These are phyloP conservation scores for Drosophila maculinotata DNA, from an alignment of 2,888 invertebrate genomes.

Conservation along the genomic window DNA sequence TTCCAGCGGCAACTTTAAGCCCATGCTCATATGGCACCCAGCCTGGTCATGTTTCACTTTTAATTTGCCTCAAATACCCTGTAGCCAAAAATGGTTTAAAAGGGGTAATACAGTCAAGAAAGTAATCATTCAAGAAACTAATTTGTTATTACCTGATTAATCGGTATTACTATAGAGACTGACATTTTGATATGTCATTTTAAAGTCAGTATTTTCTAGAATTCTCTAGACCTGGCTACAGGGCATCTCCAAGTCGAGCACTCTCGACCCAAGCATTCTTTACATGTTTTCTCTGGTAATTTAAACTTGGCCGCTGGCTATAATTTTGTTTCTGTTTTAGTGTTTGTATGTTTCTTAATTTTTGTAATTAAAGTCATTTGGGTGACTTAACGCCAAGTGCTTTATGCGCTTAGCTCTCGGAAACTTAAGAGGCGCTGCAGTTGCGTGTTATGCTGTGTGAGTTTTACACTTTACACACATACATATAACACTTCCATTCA, in stretches of 20 bases:
- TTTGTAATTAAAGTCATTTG: constrained; percentile 70
- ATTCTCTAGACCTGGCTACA: background rate
- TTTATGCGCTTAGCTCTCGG: constrained; percentile 28
- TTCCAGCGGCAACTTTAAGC: constrained; percentile 55
- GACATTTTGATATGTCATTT: too few species aligned
- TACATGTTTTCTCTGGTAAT: constrained; percentile 30
- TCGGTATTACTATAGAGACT: too few species aligned
- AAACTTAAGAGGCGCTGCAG: constrained; percentile 26
- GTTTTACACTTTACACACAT: constrained; percentile 22
- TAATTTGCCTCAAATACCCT: constrained; percentile 48
- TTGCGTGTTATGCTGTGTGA: constrained; percentile 16
- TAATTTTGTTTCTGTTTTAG: constrained; percentile 29
- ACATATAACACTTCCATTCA: constrained; percentile 38
- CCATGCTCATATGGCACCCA: constrained; percentile 51
- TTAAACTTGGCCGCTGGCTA: constrained; percentile 31
- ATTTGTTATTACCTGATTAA: too few species aligned
- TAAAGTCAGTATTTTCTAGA: too few species aligned
- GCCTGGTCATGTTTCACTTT: constrained; percentile 57
- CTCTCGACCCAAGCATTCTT: background rate
- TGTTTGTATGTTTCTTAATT: constrained; percentile 28
- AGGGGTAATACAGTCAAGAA: background rate
- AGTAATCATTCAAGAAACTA: too few species aligned
- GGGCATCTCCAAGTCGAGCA: constrained; percentile 20
- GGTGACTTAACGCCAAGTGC: constrained; percentile 60
- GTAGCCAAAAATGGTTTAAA: background rate